These are phyloP conservation scores for Garra rufa DNA, from an alignment of 2,113 vertebrate species.

Conservation along the genomic window DNA sequence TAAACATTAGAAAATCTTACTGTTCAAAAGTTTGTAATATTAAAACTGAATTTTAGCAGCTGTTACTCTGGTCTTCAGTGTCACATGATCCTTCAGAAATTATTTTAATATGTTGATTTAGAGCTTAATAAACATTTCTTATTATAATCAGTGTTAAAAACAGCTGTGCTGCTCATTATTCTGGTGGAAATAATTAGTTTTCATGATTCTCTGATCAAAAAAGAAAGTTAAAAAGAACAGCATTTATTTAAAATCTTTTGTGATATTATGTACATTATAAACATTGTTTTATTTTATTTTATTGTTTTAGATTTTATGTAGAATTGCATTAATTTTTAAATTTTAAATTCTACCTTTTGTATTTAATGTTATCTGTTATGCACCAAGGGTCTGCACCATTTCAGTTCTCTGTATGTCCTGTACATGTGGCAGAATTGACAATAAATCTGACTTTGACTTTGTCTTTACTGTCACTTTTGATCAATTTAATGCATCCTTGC, in stretches of 20 bases:
- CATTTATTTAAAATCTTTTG: not conserved
- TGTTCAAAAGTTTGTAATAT: too few species aligned
- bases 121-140: not conserved
- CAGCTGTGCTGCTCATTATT: not conserved
- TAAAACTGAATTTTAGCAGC: too few species aligned
- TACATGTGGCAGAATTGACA: too few species aligned
- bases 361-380: too few species aligned
- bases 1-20: too few species aligned
- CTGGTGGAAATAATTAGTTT: not conserved
- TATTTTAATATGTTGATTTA: not conserved
- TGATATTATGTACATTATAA: not conserved
- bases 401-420: too few species aligned
- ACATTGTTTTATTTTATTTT: too few species aligned
- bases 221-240: not conserved
- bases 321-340: too few species aligned
- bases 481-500: not conserved
- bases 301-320: too few species aligned
- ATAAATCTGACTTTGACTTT: too few species aligned
- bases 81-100: not conserved
- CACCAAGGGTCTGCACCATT: too few species aligned
- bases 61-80: not conserved
- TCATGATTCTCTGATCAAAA: not conserved
- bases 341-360: too few species aligned
- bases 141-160: not conserved
- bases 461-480: not conserved